Conservation (phyloP, 2,888 invertebrate genomes). For the Drosophila lutescens region DNA sequence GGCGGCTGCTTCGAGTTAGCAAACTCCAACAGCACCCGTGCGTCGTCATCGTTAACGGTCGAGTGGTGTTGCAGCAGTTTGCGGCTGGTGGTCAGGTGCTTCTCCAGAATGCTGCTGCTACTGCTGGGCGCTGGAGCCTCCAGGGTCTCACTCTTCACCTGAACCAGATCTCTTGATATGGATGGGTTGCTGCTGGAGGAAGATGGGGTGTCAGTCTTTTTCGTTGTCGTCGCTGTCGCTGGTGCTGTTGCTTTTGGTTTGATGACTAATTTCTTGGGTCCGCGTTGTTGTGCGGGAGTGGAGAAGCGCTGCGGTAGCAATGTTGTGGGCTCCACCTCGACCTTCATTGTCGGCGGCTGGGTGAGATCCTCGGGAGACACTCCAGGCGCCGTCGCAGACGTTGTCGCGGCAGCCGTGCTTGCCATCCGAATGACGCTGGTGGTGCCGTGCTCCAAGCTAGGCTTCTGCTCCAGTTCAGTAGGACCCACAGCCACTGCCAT, state of each 20-base stretch:
- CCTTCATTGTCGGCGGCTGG: conserved; percentile 67
- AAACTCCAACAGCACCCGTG: conserved; percentile 79
- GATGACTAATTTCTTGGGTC: conserved; percentile 82
- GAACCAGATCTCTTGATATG: conserved; percentile 65
- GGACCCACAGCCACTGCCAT: background rate
- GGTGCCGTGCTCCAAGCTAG: conserved; percentile 74
- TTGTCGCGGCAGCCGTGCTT: conserved; percentile 49
- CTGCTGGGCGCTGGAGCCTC: conserved; percentile 44
- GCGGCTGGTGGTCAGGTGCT: conserved; percentile 71
- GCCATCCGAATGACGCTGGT: conserved; percentile 84
- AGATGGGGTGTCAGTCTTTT: conserved; percentile 64
- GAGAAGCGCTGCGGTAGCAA: conserved; percentile 67
- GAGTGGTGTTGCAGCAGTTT: conserved; percentile 54
- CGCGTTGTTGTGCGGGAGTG: conserved; percentile 68
- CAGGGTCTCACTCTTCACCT: conserved; percentile 73
- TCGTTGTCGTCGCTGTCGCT: conserved; percentile 46
- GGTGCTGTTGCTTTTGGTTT: conserved; percentile 80
- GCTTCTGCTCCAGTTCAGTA: conserved; percentile 50
- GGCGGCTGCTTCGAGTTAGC: conserved; percentile 76
- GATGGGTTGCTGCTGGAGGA: conserved; percentile 49
- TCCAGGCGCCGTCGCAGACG: background rate
- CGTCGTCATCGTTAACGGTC: conserved; percentile 75
- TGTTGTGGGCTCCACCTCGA: conserved; percentile 61
- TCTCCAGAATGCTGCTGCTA: conserved; percentile 77
- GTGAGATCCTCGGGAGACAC: conserved; percentile 69